Evolutionary conservation across 2,113 vertebrate genomes (phyloP).

Genomic region (Brachyhypopomus gauderio): DNA sequence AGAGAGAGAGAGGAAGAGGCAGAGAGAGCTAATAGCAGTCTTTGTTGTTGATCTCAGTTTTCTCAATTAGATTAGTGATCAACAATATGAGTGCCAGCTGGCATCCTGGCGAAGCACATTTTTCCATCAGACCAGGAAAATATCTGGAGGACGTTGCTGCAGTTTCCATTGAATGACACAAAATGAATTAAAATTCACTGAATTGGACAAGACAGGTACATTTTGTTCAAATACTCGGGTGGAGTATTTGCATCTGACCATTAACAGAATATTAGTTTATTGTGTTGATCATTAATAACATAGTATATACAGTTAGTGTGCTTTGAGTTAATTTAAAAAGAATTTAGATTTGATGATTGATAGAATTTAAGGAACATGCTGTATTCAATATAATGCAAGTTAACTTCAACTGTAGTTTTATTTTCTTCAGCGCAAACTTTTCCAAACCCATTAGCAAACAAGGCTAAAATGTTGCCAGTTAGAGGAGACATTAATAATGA

Average conservation of each 20-base stretch:
- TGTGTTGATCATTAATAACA: too few relatives aligned
- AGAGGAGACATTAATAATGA: not conserved
- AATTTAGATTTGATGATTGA: too few relatives aligned
- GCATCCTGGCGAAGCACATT: constrained; percentile 11
- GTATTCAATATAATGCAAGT: not conserved
- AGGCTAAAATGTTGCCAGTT: not conserved
- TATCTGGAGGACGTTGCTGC: constrained; percentile 23
- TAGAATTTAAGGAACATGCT: not conserved
- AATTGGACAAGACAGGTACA: not conserved
- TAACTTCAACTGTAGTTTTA: not conserved
- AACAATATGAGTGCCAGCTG: constrained; percentile 45
- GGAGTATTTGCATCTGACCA: not conserved
- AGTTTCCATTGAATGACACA: not conserved
- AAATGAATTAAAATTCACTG: not conserved
- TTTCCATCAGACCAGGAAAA: constrained; percentile 39
- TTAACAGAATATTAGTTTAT: constrained; percentile 1
- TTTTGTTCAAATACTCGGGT: not conserved
- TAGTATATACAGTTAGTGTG: not conserved
- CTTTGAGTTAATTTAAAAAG: not conserved
- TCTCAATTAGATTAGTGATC: constrained; percentile 45
- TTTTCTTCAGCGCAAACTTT: not conserved
- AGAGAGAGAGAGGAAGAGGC: not conserved
- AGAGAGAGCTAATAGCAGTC: not conserved
- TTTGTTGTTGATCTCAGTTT: constrained; percentile 35
- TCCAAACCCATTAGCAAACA: not conserved